Percentiles rank a stretch among this genome's conserved stretches.
Conservation (phyloP, 2,797 vertebrate species). For the Pangasius sanitwongsei region DNA sequence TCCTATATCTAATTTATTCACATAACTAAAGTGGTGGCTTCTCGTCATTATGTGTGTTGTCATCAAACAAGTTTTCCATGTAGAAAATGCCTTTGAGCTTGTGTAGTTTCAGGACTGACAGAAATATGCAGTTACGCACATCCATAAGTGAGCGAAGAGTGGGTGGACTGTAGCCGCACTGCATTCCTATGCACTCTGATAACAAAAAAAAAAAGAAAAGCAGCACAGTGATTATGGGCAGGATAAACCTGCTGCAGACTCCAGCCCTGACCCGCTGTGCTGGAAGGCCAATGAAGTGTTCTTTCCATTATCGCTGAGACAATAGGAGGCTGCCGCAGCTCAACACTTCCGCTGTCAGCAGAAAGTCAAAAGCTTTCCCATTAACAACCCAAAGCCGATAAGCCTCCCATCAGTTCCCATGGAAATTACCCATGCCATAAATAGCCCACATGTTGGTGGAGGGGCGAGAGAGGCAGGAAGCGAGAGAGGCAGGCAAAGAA, state of each 20-base stretch:
- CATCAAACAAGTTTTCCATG: not conserved
- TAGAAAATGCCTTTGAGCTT: not conserved
- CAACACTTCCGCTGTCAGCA: constrained; percentile 49
- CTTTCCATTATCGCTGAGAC: constrained; percentile 46
- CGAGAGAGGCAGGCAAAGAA: constrained; percentile 3
- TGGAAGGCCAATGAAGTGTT: constrained; percentile 45
- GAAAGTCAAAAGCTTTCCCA: constrained; percentile 51
- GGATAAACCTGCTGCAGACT: constrained; percentile 31
- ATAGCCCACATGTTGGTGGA: constrained; percentile 35
- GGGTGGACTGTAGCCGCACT: constrained; percentile 28
- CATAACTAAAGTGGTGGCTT: not conserved
- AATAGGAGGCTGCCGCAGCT: constrained; percentile 49
- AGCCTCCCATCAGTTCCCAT: constrained; percentile 55
- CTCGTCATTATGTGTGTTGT: not conserved
- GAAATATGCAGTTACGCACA: not conserved
- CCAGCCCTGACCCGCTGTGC: constrained; percentile 23
- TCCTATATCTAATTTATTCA: not conserved
- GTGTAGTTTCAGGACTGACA: constrained; percentile 1
- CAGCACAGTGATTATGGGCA: constrained; percentile 32
- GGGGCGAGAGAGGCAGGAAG: constrained; percentile 3
- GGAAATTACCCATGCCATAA: constrained; percentile 55
- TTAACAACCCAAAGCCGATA: constrained; percentile 45
- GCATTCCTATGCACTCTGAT: constrained; percentile 26
- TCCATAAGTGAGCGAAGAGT: constrained; percentile 6
- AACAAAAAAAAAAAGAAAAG: constrained; percentile 25